phyloP scores from a whole-genome alignment of 2,888 invertebrate genomes.

The Ptychoptera albimana region DNA sequence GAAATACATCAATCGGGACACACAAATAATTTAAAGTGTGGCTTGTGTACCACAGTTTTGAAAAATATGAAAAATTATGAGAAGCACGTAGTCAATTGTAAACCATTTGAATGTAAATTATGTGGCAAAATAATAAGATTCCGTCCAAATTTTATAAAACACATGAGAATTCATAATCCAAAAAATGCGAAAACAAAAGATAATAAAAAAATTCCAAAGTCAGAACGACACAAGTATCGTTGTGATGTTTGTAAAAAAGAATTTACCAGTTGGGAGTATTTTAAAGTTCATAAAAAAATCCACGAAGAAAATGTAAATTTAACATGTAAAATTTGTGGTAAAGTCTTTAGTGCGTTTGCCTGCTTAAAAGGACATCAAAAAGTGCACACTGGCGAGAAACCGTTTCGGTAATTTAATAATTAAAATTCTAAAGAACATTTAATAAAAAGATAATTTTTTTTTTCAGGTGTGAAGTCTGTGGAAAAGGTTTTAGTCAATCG shows the following conservation, averaged over 20 bases:
- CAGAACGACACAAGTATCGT: conserved; percentile 33
- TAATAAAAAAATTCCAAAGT: conserved; percentile 9
- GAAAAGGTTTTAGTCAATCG: conserved; percentile 29
- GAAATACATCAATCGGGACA: conserved; percentile 29
- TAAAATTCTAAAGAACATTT: neutral
- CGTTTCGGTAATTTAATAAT: conserved; percentile 24
- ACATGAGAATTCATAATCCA: conserved; percentile 30
- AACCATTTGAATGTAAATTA: conserved; percentile 30
- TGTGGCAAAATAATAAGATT: conserved; percentile 30
- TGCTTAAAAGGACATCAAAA: conserved; percentile 29
- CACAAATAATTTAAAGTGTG: conserved; percentile 30
- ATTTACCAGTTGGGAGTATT: conserved; percentile 37
- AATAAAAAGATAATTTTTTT: neutral
- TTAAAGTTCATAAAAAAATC: conserved; percentile 40
- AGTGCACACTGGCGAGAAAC: conserved; percentile 28
- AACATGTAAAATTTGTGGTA: conserved; percentile 37
- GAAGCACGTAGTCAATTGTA: conserved; percentile 29
- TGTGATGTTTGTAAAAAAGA: conserved; percentile 39
- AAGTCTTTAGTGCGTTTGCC: conserved; percentile 32
- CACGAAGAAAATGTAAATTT: conserved; percentile 38
- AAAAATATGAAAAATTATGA: conserved; percentile 30
- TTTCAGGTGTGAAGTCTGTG: conserved; percentile 28
- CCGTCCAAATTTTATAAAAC: conserved; percentile 30
- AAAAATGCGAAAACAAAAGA: conserved; percentile 11
- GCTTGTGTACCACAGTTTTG: conserved; percentile 29